Conservation (phyloP, 2,797 vertebrate species). For the Buceros bicornis region DNA sequence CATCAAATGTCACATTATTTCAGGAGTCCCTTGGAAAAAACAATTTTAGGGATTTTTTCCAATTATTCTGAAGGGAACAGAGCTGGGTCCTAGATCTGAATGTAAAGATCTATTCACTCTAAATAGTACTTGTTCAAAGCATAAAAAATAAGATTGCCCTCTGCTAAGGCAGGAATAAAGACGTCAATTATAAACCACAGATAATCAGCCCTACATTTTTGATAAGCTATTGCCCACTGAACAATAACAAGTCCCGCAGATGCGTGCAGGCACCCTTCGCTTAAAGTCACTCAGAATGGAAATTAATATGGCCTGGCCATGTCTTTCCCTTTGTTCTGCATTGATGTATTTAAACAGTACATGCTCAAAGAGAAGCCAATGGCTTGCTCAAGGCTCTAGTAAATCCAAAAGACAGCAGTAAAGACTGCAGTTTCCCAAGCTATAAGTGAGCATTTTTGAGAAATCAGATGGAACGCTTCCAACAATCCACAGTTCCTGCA, state of each 20-base stretch:
- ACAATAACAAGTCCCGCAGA: neutral
- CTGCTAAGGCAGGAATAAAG: neutral
- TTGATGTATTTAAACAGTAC: neutral
- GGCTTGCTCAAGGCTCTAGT: neutral
- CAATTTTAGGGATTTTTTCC: neutral
- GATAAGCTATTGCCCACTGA: neutral
- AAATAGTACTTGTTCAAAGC: neutral
- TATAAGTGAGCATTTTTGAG: slow-evolving; percentile 4
- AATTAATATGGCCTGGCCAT: neutral
- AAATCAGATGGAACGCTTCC: slow-evolving; percentile 44
- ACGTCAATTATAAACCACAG: neutral
- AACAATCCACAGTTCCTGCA: slow-evolving; percentile 10
- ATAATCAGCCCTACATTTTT: neutral
- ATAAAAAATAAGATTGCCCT: neutral
- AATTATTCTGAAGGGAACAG: neutral
- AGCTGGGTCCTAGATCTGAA: neutral
- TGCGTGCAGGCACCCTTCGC: neutral
- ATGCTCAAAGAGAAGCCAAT: slow-evolving; percentile 31
- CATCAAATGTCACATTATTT: neutral
- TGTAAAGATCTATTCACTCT: neutral
- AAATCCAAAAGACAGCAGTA: slow-evolving; percentile 29
- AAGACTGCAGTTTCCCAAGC: neutral
- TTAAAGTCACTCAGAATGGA: neutral
- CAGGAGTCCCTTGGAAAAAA: neutral
- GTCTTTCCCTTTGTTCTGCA: neutral